phyloP scores from a whole-genome alignment of 2,888 invertebrate genomes.

The Halictus ligatus region DNA sequence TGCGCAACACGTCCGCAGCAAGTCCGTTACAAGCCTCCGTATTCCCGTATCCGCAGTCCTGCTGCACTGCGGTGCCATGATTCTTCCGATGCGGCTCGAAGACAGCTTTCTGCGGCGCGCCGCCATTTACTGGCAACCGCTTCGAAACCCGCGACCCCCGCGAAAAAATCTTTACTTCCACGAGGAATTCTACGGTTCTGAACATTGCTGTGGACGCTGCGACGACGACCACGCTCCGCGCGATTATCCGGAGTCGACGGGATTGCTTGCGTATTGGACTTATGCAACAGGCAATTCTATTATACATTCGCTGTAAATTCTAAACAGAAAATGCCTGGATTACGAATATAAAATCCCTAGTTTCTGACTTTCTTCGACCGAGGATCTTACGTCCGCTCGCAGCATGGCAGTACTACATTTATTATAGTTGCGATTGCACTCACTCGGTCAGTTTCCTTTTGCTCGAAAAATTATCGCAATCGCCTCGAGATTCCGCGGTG shows the following conservation, averaged over 20 bases:
- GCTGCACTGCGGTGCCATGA: constrained; percentile 77
- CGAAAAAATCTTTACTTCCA: constrained; percentile 31
- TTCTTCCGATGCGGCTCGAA: constrained; percentile 72
- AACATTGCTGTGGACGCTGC: background rate
- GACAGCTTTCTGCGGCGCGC: constrained; percentile 50
- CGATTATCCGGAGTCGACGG: background rate
- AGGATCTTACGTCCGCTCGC: background rate
- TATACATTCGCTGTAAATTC: constrained; percentile 8
- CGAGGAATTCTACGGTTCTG: constrained; percentile 1
- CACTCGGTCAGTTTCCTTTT: background rate
- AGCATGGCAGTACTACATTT: background rate
- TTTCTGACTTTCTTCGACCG: background rate
- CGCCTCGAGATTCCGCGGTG: background rate
- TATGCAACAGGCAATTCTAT: background rate
- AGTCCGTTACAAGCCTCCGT: constrained; percentile 34
- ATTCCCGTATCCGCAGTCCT: constrained; percentile 69
- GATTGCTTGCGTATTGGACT: background rate
- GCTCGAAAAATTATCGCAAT: background rate
- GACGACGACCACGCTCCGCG: background rate
- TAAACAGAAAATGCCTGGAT: background rate
- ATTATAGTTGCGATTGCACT: background rate
- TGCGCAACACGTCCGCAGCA: background rate
- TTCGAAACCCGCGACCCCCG: background rate
- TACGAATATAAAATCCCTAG: constrained; percentile 4
- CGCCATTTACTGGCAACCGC: constrained; percentile 38